These are phyloP conservation scores for Amiota mariae DNA, from an alignment of 2,888 invertebrate genomes.

Conservation along the genomic window DNA sequence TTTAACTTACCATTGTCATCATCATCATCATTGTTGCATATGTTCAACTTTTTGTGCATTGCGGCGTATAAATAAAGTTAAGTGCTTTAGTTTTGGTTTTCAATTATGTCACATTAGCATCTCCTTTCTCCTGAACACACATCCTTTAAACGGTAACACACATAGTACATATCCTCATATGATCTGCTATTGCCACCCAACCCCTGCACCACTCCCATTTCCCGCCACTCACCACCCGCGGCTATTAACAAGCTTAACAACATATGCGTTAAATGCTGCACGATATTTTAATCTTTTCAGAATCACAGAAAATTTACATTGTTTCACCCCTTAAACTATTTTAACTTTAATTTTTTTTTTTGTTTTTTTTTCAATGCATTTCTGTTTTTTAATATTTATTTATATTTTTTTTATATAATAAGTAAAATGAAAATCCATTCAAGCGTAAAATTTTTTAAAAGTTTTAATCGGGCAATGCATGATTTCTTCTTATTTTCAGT, in stretches of 20 bases:
- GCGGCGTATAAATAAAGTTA: slow-evolving; percentile 56
- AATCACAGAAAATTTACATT: slow-evolving; percentile 2
- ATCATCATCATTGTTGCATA: slow-evolving; percentile 48
- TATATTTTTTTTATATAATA: slow-evolving; percentile 26
- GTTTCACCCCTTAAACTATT: slow-evolving; percentile 57
- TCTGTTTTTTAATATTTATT: slow-evolving; percentile 3
- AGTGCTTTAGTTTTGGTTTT: slow-evolving; percentile 70
- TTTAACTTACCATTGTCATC: not conserved
- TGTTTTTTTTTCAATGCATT: not conserved
- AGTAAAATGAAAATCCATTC: slow-evolving; percentile 52
- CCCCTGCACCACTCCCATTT: not conserved
- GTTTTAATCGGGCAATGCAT: slow-evolving; percentile 31
- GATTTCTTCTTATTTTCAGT: slow-evolving; percentile 45
- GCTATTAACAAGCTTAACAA: slow-evolving; percentile 58
- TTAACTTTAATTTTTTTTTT: slow-evolving; percentile 1
- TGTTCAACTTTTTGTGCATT: slow-evolving; percentile 63
- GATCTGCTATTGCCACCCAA: slow-evolving; percentile 9
- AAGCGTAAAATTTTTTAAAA: slow-evolving; percentile 58
- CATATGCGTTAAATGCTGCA: slow-evolving; percentile 43
- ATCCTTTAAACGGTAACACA: slow-evolving; percentile 23
- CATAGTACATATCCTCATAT: not conserved
- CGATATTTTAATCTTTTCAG: slow-evolving; percentile 16
- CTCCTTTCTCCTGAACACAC: not conserved
- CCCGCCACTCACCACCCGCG: not conserved
- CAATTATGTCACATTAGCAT: slow-evolving; percentile 68